Evolutionary conservation across 2,113 vertebrate genomes (phyloP), one percentile per base, ranked within the genome.

Genomic region (Clarias gariepinus): DNA sequence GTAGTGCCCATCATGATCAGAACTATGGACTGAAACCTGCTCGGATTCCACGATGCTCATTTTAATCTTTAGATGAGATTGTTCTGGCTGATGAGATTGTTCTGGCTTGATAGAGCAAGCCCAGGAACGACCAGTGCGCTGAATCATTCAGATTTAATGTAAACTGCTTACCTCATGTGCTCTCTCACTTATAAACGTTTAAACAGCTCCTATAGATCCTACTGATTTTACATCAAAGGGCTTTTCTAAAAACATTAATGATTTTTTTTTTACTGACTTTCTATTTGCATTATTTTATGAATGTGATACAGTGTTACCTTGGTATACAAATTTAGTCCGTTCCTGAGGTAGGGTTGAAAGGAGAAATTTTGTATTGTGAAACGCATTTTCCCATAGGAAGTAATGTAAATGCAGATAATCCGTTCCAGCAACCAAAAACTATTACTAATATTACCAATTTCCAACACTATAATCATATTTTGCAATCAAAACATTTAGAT

Each of bases 1-100:
- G 78, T 77, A 77, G 77, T 30, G n/a, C 28, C 23, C 68, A 60
- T 41, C n/a, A 13, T 23, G 60, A 57, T 57, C 84, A 68, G 68
- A 79, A 78, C 57, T 41, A 57, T 30, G 28, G 57, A 30, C 41
- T 25, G 30, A 21, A 77, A n/a, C 18, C 52, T 58, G 4, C 68
- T 53, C 19, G 53, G 12, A 16, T 69, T 71, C 28, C 66, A 28
- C 3, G 3, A 12, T 60, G 30, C 69, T 47, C 1, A 13, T 18
- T 19, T 36, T 84, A 74, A 15, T 18, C 68, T 36, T 57, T 53
- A 7, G 18, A 63, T 47, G 28, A 84, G 55, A 61, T 47, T 61
- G 57, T 60, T 52, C 57, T 76, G 57, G 16, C 6, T 52, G 18
- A 63, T 47, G 28, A 84, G 55, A 61, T 47, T 61, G 57, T 60